Evolutionary conservation across 2,888 invertebrate species (phyloP), one percentile per base, ranked within the genome.

Genomic region (Abrostola tripartita): DNA sequence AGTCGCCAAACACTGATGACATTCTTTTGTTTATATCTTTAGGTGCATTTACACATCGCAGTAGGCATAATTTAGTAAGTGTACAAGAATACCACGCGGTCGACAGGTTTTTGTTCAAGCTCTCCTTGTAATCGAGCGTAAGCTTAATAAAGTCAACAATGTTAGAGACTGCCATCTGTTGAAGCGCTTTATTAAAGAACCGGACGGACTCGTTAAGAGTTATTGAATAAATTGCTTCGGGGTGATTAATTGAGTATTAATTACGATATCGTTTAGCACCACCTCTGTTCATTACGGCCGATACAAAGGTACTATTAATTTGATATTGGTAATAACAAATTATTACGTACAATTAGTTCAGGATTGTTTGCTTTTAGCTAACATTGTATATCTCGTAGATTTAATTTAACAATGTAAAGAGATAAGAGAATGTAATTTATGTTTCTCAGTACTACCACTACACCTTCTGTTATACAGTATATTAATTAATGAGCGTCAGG

Each of bases 211-310:
- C 91, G 90, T 92, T 92, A 89, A 76, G 85, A 89, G 87, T 90
- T 91, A 89, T 91, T 89, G 89, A 90, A 93, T 90, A 91, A 92
- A 92, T 92, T 90, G 85, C 88, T 84, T 70, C 79, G 76, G 83
- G 85, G 84, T 92, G 92, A 94, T 93, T 94, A 91, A 94, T 94
- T 87, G 92, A 89, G 81, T 85, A 89, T 92, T 94, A 93, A 94
- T 94, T 91, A 90, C 93, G 84, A 82, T 82, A 90, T 89, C 94
- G 92, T 86, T 94, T 93, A 94, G 90, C 88, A 81, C 85, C 87
- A 87, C 81, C 86, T 82, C 84, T 83, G 85, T 86, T 85, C 80
- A 85, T 86, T 88, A 83, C 74, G 76, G 72, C 61, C 71, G 67
- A 80, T 82, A 78, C 73, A 80, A 80, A 81, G 79, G 74, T 80